Percentiles rank a stretch among this genome's conserved stretches.
Evolutionary conservation across 92 coral and sea anemone species (phyloP).

Genomic region (Chrysogorgia sp.): DNA sequence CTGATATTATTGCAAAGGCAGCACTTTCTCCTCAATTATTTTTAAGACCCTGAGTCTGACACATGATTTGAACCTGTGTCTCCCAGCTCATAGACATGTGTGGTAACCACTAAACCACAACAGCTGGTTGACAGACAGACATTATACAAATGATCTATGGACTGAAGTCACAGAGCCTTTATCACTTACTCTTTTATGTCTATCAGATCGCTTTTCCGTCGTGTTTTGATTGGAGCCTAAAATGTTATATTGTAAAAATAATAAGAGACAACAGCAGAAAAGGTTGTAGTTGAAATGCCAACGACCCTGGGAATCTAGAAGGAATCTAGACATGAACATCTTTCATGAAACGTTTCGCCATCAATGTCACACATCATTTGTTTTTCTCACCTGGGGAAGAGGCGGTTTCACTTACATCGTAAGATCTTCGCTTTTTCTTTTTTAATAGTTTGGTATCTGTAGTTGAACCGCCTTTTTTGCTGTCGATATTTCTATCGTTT

Average conservation of each 20-base stretch:
- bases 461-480: neutral
- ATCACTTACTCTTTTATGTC: slow-evolving; percentile 74
- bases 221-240: slow-evolving; percentile 25
- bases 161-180: neutral
- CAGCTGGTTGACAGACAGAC: no score
- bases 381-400: neutral
- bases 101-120: no score
- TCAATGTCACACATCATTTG: neutral
- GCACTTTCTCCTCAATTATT: no score
- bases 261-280: neutral
- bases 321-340: no score
- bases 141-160: neutral
- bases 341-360: no score
- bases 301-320: no score
- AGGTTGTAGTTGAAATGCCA: neutral
- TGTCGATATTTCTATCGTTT: neutral
- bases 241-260: neutral
- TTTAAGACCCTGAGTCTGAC: no score
- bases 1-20: no score
- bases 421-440: slow-evolving; percentile 30
- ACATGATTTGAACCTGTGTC: no score
- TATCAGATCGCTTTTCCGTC: slow-evolving; percentile 75
- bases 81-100: no score
- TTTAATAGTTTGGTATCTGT: neutral
- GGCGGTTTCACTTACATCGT: slow-evolving; percentile 15